Percentiles rank a stretch among this genome's conserved stretches.
Conservation (phyloP, 2,888 invertebrate species). For the Notocelia uddmanniana region DNA sequence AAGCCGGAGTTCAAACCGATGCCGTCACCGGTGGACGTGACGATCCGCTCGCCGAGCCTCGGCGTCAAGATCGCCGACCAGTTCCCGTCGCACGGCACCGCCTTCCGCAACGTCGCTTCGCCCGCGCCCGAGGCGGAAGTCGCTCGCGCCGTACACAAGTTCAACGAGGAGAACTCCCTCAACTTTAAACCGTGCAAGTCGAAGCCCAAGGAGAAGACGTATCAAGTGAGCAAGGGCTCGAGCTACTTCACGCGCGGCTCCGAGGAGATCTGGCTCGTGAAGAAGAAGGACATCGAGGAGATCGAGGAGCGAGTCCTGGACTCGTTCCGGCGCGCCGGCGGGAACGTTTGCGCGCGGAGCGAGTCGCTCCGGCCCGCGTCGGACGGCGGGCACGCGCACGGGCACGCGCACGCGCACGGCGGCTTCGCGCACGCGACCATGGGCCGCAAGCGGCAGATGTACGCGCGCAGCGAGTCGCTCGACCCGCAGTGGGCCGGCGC, state of each 20-base stretch:
- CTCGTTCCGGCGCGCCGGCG: slow-evolving; percentile 76
- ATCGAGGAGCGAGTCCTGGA: slow-evolving; percentile 80
- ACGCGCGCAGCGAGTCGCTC: slow-evolving; percentile 77
- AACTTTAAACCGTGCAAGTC: slow-evolving; percentile 74
- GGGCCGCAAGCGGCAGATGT: slow-evolving; percentile 69
- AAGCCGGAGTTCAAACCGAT: slow-evolving; percentile 80
- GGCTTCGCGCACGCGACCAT: slow-evolving; percentile 68
- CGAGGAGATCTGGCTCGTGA: slow-evolving; percentile 83
- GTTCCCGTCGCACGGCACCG: slow-evolving; percentile 80
- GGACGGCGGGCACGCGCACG: slow-evolving; percentile 59
- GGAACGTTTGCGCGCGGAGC: slow-evolving; percentile 64
- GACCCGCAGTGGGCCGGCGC: slow-evolving; percentile 73
- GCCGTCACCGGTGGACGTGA: slow-evolving; percentile 73
- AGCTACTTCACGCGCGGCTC: slow-evolving; percentile 81
- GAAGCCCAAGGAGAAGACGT: slow-evolving; percentile 70
- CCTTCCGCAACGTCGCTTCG: slow-evolving; percentile 77
- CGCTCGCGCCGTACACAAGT: slow-evolving; percentile 52
- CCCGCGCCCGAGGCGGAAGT: slow-evolving; percentile 48
- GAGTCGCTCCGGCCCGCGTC: slow-evolving; percentile 68
- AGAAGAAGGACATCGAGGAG: slow-evolving; percentile 82
- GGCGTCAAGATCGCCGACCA: slow-evolving; percentile 76
- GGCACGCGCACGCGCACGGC: slow-evolving; percentile 51
- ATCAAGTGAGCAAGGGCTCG: slow-evolving; percentile 78
- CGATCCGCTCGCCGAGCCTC: slow-evolving; percentile 78
- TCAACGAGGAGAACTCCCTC: slow-evolving; percentile 70